Base-by-base conservation (phyloP, 2,888 invertebrate species). In the Mesorhabditis spiculigera region DNA sequence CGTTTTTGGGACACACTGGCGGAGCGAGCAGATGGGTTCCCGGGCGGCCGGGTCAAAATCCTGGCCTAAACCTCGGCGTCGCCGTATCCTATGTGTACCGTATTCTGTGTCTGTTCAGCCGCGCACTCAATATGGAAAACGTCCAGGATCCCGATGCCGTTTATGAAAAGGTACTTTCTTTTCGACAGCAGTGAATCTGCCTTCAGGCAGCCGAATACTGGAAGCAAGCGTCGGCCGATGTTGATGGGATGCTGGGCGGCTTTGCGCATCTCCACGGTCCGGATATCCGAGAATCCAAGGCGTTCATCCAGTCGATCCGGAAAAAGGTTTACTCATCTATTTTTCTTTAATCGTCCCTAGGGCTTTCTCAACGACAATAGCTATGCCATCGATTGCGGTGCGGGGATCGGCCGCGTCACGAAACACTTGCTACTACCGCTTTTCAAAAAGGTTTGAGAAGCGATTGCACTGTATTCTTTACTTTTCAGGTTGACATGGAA, bases 191-290 rank as follows among this genome's bases (percentile, higher is more conserved):
- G 8, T 50, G 3, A 13, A 13, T 10, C n/a, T 13, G 0, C n/a
- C n/a, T 50, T 50, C n/a, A 82, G 76, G 84, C 84, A 0, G 81
- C 81, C 63, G 79, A 80, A 45, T 82, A 85, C 75, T 84, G 85
- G 85, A 73, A 77, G 64, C 73, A 73, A 43, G 78, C 75, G 8
- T 73, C 78, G 66, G 73, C 76, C 63, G 78, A 78, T 0, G 88
- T 94, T 6, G 91, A 95, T 87, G 96, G 96, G 10, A 94, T 97
- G 90, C 90, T 97, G 0, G 96, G 96, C 5, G 97, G 97, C 4
- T 93, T 93, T 86, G 93, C 92, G 0, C 90, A 91, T 81, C 91
- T 98, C 70, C 93, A 94, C 44, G 89, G 91, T 69, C 90, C 90
- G 67, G 97, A 98, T 87, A 91, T 97, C 71, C 90, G 90, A 76